These are phyloP conservation scores for Leucophenga maculata DNA, from an alignment of 2,888 invertebrate species.

Conservation along the genomic window DNA sequence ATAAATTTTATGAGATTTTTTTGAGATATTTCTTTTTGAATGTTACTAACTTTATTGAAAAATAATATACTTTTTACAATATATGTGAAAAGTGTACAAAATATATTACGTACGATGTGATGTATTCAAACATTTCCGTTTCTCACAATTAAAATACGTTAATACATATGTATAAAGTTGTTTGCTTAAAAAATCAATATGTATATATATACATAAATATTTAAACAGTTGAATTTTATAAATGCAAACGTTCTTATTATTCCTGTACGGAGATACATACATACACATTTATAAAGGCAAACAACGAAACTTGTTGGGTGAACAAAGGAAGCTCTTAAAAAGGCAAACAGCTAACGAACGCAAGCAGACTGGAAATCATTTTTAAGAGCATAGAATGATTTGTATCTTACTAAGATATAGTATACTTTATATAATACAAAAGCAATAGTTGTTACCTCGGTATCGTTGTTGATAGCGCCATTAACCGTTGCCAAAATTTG, in stretches of 20 bases:
- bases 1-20: no score
- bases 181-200: not conserved
- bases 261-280: constrained; percentile 31
- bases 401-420: not conserved
- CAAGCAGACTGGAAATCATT: constrained; percentile 35
- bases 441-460: constrained; percentile 55
- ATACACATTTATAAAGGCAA: constrained; percentile 33
- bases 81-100: no score
- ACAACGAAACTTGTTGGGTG: no score
- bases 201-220: not conserved
- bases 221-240: not conserved
- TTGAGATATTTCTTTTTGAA: no score
- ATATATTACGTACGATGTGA: no score
- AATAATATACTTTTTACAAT: no score
- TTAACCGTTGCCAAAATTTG: constrained; percentile 50
- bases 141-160: no score
- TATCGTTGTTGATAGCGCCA: constrained; percentile 52
- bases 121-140: no score
- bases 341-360: constrained; percentile 51
- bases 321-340: no score
- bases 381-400: no score
- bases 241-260: not conserved
- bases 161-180: no score
- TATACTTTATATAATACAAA: not conserved
- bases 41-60: no score